Percentiles rank a stretch among this genome's conserved stretches.
These are phyloP conservation scores for Mandrillus leucophaeus DNA, from an alignment of 2,113 vertebrate species.

Conservation along the genomic window DNA sequence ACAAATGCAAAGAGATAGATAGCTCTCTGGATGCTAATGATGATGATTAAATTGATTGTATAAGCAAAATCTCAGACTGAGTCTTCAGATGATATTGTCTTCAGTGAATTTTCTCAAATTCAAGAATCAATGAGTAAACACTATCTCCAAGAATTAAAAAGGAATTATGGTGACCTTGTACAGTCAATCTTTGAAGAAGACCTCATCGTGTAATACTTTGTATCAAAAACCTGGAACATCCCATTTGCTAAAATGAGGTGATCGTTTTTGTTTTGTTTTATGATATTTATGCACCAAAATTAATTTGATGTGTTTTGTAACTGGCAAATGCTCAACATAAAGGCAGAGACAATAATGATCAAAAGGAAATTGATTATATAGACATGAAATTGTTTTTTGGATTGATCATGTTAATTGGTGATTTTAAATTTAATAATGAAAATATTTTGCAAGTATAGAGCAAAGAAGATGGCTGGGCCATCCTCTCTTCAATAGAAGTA, in stretches of 20 bases:
- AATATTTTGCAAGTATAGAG: neutral
- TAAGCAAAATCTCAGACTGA: neutral
- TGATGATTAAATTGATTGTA: neutral
- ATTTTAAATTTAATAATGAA: neutral
- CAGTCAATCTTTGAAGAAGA: constrained; percentile 2
- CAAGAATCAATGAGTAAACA: neutral
- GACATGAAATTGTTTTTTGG: neutral
- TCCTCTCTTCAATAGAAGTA: neutral
- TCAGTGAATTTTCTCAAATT: neutral
- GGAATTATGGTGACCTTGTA: neutral
- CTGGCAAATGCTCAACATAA: neutral
- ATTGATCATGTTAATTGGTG: neutral
- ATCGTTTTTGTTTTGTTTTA: neutral
- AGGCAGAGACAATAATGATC: neutral
- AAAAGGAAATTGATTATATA: neutral
- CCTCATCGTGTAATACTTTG: neutral
- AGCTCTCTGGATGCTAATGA: neutral
- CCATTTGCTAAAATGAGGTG: neutral
- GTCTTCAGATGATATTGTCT: neutral
- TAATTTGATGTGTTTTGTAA: constrained; percentile 13
- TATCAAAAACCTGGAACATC: neutral
- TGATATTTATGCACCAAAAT: neutral
- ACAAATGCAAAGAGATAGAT: neutral
- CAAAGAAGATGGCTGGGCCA: neutral
- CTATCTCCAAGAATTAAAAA: neutral